phyloP scores from a whole-genome alignment of 1,140 invertebrate genomes.

The Theocolax elegans region DNA sequence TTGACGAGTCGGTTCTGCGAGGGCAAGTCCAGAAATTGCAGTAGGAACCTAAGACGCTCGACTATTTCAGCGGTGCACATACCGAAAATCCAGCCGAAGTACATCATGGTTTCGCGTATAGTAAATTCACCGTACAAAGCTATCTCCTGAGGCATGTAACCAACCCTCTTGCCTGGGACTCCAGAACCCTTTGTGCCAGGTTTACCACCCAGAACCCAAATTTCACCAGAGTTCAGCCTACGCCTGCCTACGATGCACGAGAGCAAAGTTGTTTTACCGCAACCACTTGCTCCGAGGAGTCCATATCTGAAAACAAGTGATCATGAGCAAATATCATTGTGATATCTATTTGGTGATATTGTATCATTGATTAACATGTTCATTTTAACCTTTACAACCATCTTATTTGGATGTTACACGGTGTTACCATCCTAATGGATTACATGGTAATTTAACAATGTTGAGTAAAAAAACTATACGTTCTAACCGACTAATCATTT shows the following conservation, averaged over 20 bases:
- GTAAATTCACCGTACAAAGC: conserved; percentile 95
- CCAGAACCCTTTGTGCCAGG: conserved; percentile 84
- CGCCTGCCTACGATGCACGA: conserved; percentile 88
- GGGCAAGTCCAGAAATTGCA: conserved; percentile 90
- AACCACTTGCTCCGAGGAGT: conserved; percentile 86
- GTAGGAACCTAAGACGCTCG: conserved; percentile 85
- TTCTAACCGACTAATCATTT: too few relatives aligned
- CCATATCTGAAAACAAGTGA: conserved; percentile 78
- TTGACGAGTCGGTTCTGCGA: conserved; percentile 86
- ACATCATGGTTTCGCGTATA: conserved; percentile 94
- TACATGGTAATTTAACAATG: too few relatives aligned
- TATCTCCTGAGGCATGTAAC: conserved; percentile 90
- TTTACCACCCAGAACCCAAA: conserved; percentile 86
- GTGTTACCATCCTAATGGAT: too few relatives aligned
- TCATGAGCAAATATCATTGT: too few relatives aligned
- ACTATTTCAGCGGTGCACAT: conserved; percentile 85
- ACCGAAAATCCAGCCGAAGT: conserved; percentile 96
- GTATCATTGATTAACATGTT: too few relatives aligned
- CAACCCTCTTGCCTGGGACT: conserved; percentile 87
- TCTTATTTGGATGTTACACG: too few relatives aligned
- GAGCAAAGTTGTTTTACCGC: conserved; percentile 86
- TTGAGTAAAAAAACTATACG: too few relatives aligned
- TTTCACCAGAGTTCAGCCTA: conserved; percentile 83
- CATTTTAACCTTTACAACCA: too few relatives aligned
- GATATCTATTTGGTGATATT: too few relatives aligned